phyloP scores from a whole-genome alignment of 2,888 invertebrate species.

The Ichneumoninae sp. region DNA sequence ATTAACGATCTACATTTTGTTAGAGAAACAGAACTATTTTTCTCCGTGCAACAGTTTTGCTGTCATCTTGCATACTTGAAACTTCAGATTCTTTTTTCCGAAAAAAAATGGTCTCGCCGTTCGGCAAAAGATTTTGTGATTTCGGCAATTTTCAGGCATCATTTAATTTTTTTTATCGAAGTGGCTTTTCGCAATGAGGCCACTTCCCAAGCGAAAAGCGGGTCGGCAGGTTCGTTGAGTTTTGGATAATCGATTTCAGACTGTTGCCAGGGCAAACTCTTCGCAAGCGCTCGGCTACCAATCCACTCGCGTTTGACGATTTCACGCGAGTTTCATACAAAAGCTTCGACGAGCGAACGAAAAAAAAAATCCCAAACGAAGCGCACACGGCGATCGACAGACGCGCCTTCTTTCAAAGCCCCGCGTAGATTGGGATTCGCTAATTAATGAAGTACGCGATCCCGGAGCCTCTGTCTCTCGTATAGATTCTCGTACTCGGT shows the following conservation, averaged over 20 bases:
- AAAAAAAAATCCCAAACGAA: conserved; percentile 35
- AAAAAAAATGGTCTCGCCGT: neutral
- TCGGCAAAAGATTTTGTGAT: neutral
- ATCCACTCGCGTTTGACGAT: conserved; percentile 17
- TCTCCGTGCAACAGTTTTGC: too few species aligned
- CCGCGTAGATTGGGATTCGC: conserved; percentile 41
- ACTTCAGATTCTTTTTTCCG: too few species aligned
- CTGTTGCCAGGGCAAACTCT: conserved; percentile 19
- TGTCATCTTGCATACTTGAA: too few species aligned
- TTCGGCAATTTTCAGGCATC: neutral
- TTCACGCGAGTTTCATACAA: conserved; percentile 5
- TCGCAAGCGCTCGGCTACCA: neutral
- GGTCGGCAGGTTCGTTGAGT: neutral
- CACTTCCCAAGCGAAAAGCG: neutral
- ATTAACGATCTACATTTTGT: too few species aligned
- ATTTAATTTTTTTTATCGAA: neutral
- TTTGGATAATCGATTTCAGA: neutral
- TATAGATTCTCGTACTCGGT: conserved; percentile 27
- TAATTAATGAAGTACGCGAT: conserved; percentile 56
- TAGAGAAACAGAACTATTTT: too few species aligned
- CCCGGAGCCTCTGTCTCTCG: conserved; percentile 15
- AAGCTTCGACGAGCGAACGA: conserved; percentile 22
- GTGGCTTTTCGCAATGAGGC: neutral
- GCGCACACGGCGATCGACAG: conserved; percentile 44
- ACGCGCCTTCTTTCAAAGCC: conserved; percentile 35